phyloP scores from a whole-genome alignment of 2,113 vertebrate species.

The Chaetops frenatus region DNA sequence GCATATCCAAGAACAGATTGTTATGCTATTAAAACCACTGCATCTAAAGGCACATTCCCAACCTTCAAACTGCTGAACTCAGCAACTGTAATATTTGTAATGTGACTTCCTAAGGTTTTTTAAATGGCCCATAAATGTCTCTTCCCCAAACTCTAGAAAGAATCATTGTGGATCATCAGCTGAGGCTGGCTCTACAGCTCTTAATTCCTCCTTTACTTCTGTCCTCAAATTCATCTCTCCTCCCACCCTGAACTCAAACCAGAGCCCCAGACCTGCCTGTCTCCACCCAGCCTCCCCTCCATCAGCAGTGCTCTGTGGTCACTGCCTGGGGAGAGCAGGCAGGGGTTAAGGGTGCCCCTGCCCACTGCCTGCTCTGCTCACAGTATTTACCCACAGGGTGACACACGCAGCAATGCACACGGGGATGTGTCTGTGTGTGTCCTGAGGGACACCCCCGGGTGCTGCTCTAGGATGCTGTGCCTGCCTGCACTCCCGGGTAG shows the following conservation, averaged over 20 bases:
- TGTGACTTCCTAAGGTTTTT: neutral
- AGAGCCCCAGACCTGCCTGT: neutral
- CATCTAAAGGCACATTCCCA: neutral
- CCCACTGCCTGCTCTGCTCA: neutral
- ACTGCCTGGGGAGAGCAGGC: neutral
- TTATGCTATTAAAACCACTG: neutral
- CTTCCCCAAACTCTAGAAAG: neutral
- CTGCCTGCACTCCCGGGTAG: neutral
- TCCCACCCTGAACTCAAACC: neutral
- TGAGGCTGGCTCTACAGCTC: neutral
- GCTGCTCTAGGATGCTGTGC: accelerated
- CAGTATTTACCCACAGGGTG: neutral
- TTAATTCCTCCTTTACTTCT: neutral
- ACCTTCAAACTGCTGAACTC: neutral
- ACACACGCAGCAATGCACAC: accelerated
- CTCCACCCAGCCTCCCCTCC: neutral
- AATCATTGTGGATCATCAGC: neutral
- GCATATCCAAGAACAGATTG: neutral
- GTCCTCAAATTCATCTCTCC: neutral
- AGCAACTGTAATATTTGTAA: neutral
- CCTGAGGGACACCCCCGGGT: neutral
- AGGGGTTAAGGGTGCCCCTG: neutral
- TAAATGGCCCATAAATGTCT: neutral
- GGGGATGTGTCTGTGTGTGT: neutral
- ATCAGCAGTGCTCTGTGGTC: neutral